Evolutionary conservation across 2,113 vertebrate species (phyloP).

Genomic region (Tyto alba): DNA sequence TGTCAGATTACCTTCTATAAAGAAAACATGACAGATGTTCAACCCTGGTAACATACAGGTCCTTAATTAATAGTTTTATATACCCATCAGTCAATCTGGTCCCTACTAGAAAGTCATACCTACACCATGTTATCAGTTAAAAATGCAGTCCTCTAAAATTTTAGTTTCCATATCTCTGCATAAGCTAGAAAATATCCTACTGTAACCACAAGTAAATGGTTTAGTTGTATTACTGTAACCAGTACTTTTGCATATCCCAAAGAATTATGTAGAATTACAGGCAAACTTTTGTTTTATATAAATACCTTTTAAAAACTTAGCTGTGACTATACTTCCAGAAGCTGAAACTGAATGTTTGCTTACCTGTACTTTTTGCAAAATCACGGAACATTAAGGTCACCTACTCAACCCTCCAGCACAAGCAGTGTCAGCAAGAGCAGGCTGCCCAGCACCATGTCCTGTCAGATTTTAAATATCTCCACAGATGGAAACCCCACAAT

Average conservation of each 20-base stretch:
- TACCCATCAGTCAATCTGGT: neutral
- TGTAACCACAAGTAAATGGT: neutral
- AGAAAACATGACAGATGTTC: constrained; percentile 31
- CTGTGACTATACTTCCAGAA: neutral
- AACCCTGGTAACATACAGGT: neutral
- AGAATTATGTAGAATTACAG: neutral
- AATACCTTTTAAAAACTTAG: neutral
- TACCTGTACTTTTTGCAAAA: neutral
- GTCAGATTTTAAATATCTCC: neutral
- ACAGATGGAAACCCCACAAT: neutral
- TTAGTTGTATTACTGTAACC: neutral
- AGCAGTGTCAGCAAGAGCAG: neutral
- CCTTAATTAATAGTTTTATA: neutral
- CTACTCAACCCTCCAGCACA: neutral
- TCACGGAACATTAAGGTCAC: neutral
- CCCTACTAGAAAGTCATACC: neutral
- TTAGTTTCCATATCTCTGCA: neutral
- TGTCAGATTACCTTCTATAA: constrained; percentile 71
- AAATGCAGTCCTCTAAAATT: neutral
- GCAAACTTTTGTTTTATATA: neutral
- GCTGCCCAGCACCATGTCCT: neutral
- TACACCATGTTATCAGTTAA: neutral
- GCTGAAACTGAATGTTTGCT: neutral
- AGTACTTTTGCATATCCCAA: neutral
- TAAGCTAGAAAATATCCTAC: neutral